Base-by-base conservation (phyloP, 1,140 invertebrate species). In the Drosophila quadrilineata region DNA sequence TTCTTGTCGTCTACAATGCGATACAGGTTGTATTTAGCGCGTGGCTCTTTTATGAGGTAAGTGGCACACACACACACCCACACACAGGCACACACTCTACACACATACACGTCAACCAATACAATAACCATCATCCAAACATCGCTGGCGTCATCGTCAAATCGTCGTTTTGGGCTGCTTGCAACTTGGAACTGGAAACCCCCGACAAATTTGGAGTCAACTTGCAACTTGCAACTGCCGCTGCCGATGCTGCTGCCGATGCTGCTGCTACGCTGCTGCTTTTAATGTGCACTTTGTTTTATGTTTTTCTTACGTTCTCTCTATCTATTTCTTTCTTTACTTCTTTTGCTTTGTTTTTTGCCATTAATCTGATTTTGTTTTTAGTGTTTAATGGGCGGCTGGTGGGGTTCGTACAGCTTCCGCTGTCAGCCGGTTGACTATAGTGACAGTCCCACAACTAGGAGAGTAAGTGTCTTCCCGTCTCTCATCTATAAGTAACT, bases 401-500 rank as follows among this genome's bases (percentile, higher is more conserved):
- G 94, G 94, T 94, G 94, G 91, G 91, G 91, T 62, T 90, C 94
- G 38, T 96, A 97, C 92, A 97, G 94, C 91, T 96, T 96, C 82
- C 92, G 93, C 70, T 98, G 96, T 90, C 95, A 98, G 90, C 95
- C 95, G 6, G 95, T 98, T 64, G 95, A 96, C 89, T 96, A 97
- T 91, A 93, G 93, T 9, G 91, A 93, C 87, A 93, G 93, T 89
- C 93, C 94, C 12, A 92, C 92, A 68, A 95, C 95, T 46, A 91
- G 95, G 89, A 92, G 95, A 92, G 96, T 98, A 93, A 95, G 95
- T 92, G 66, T 62, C 57, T 41, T 12, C 22, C 26, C 10, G 33
- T 28, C 16, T 31, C 14, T 33, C 10, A 40, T 29, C n/a, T 56
- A 43, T 59, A 40, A 43, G 50, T 56, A 31, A 21, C 26, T 45